A percentile compares a stretch with the other conserved stretches of the same genome.
These are phyloP conservation scores for Acanthornis magna DNA, from an alignment of 2,797 vertebrate species.

Conservation along the genomic window DNA sequence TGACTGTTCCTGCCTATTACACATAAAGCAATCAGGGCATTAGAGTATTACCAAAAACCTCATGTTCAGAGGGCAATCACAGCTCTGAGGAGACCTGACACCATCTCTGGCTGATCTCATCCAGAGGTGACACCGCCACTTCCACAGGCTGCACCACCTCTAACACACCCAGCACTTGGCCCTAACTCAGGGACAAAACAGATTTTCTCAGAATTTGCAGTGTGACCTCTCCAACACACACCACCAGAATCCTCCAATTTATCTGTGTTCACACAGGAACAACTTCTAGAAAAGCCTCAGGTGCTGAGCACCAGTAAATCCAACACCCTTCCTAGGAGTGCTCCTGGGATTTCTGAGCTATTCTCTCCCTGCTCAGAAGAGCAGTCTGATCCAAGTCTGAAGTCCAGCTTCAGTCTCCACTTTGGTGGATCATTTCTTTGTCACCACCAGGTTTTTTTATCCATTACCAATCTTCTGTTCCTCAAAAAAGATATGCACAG, in stretches of 20 bases:
- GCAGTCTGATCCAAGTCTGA: not conserved
- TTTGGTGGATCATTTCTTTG: not conserved
- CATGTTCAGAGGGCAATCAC: not conserved
- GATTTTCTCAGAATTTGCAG: not conserved
- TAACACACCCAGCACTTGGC: not conserved
- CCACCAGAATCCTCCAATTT: not conserved
- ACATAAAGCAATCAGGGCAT: not conserved
- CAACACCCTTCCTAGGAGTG: not conserved
- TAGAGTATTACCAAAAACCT: not conserved
- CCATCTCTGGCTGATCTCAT: not conserved
- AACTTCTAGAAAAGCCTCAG: not conserved
- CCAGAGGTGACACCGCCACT: not conserved
- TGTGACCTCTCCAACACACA: not conserved
- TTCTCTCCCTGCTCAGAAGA: not conserved
- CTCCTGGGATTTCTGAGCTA: not conserved
- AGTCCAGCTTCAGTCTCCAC: not conserved
- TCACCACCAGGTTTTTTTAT: not conserved
- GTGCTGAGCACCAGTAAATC: not conserved
- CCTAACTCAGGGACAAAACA: not conserved
- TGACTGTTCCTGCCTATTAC: not conserved
- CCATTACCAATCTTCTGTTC: not conserved
- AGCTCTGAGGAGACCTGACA: not conserved
- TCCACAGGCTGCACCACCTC: not conserved
- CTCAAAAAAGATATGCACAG: not conserved
- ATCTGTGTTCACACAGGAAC: not conserved